Evolutionary conservation across 2,797 vertebrate species (phyloP), one percentile per base, ranked within the genome.

Genomic region (Phylloscopus collybita): DNA sequence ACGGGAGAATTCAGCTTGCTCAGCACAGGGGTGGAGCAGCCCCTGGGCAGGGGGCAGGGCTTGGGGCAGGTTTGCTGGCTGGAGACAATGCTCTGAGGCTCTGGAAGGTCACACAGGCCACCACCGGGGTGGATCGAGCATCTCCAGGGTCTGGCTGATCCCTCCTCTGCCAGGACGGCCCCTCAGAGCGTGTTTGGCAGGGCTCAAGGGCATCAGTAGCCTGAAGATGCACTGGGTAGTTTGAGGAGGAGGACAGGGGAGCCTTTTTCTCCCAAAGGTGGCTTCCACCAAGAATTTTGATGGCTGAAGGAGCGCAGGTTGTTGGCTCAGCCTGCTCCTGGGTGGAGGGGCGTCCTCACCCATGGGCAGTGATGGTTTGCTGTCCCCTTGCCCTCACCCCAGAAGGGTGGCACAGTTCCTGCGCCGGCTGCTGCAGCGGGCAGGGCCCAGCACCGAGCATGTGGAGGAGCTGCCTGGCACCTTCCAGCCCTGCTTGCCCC

Each of bases 111-210:
- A 80, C 84, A 30, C 11, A 76, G n/a, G 56, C 47, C 44, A 78
- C 70, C 36, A 30, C 0, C 0, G 74, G 49, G 32, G 26, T 56
- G 40, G 21, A 44, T 13, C 0, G 0, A 85, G 27, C 44, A 57
- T 44, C 76, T 66, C 30, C 15, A 5, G 42, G 38, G 6, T 17
- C 36, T 62, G 56, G 14, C 30, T 88, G 38, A 42, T 76, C 40
- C 22, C 61, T 14, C 7, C 22, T 65, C 38, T 45, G 56, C 50
- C 40, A 22, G 36, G 45, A n/a, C 30, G 81, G 53, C 21, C 13
- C 21, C 16, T 44, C 42, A 56, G 61, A 71, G n/a, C 3, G 13
- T 32, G n/a, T 79, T 26, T 64, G 54, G n/a, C 25, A 29, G 11
- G 25, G 13, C 22, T 73, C 26, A 36, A 61, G 50, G 51, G 30